A percentile compares a stretch with the other conserved stretches of the same genome.
phyloP scores from a whole-genome alignment of 1,140 invertebrate species.

The Dendroctonus ponderosae region DNA sequence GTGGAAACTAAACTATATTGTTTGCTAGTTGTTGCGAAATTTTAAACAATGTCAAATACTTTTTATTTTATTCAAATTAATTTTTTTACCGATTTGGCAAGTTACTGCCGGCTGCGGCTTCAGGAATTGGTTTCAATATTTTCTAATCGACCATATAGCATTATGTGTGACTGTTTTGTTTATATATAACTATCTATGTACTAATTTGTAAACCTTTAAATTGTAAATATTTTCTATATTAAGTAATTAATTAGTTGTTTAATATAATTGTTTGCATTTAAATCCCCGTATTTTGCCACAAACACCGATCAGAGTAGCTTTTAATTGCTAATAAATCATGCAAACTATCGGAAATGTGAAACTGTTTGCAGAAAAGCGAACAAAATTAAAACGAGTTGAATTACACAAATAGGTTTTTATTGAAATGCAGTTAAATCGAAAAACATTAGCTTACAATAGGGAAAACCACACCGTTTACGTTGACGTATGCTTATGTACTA shows the following conservation, averaged over 20 bases:
- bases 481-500: conserved; percentile 4
- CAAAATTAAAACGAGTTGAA: too few species aligned
- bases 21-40: too few species aligned
- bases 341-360: neutral
- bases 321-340: neutral
- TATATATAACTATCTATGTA: conserved; percentile 21
- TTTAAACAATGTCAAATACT: too few species aligned
- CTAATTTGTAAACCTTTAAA: conserved; percentile 31
- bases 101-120: too few species aligned
- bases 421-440: conserved; percentile 18
- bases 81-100: too few species aligned
- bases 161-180: conserved; percentile 29
- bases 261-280: conserved; percentile 38
- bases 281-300: too few species aligned
- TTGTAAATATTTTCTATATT: conserved; percentile 33
- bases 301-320: too few species aligned
- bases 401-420: conserved; percentile 28
- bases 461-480: conserved; percentile 21
- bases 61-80: too few species aligned
- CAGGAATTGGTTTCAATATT: too few species aligned
- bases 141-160: neutral
- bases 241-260: conserved; percentile 34
- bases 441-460: conserved; percentile 23
- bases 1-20: too few species aligned
- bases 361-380: neutral